These are phyloP conservation scores for Orthonevra nobilis DNA, from an alignment of 2,888 invertebrate species.

Conservation along the genomic window DNA sequence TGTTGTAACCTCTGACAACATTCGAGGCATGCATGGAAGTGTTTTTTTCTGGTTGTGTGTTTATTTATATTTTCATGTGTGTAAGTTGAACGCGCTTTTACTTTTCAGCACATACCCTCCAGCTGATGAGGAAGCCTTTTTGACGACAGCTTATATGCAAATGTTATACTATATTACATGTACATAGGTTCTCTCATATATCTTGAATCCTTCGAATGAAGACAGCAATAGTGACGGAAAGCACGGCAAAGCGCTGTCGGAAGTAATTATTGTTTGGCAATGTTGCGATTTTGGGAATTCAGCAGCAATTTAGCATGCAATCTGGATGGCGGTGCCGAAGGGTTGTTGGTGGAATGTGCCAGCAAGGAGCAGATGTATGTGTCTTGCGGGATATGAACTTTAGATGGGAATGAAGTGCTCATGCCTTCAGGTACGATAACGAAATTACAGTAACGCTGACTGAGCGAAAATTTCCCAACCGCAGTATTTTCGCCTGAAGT, in stretches of 20 bases:
- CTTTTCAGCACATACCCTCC: slow-evolving; percentile 44
- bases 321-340: slow-evolving; percentile 13
- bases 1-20: neutral
- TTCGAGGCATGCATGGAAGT: neutral
- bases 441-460: slow-evolving; percentile 50
- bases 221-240: neutral
- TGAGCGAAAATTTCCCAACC: slow-evolving; percentile 49
- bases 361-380: neutral
- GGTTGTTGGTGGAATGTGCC: slow-evolving; percentile 27
- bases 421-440: slow-evolving; percentile 28
- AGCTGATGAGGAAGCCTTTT: slow-evolving; percentile 2
- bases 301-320: slow-evolving; percentile 41
- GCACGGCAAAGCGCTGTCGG: slow-evolving; percentile 34
- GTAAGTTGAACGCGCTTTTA: slow-evolving; percentile 7
- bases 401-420: slow-evolving; percentile 52
- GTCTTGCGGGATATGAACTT: slow-evolving; percentile 7
- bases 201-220: slow-evolving; percentile 33
- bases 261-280: slow-evolving; percentile 66
- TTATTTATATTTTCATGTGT: neutral
- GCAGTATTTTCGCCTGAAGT: slow-evolving; percentile 29
- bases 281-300: slow-evolving; percentile 55
- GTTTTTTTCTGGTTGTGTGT: slow-evolving; percentile 1
- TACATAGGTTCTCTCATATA: slow-evolving; percentile 19
- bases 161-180: slow-evolving; percentile 24
- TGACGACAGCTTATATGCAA: slow-evolving; percentile 44